A percentile compares a stretch with the other conserved stretches of the same genome.
Evolutionary conservation across 1,140 invertebrate species (phyloP).

Genomic region (Drosophila tropicalis): DNA sequence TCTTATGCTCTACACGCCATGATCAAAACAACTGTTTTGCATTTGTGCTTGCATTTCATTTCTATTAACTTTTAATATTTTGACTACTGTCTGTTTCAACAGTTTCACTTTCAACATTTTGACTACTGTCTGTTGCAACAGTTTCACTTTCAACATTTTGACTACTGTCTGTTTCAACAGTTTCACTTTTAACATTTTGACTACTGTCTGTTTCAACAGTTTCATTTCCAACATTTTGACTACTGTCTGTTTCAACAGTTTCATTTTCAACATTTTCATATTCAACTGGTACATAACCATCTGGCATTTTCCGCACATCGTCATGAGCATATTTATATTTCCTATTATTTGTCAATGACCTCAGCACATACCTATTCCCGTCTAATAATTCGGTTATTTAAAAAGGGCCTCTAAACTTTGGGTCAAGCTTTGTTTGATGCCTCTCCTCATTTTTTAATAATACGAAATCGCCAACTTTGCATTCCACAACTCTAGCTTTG

Average conservation of each 20-base stretch:
- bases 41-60: constrained; percentile 27
- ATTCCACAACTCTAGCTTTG: constrained; percentile 5
- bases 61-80: too few relatives aligned
- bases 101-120: too few relatives aligned
- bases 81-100: too few relatives aligned
- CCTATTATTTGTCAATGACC: constrained; percentile 20
- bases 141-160: not conserved
- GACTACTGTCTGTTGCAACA: not conserved
- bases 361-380: constrained; percentile 5
- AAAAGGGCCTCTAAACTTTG: constrained; percentile 3
- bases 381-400: constrained; percentile 17
- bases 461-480: not conserved
- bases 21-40: constrained; percentile 19
- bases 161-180: constrained; percentile 19
- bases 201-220: constrained; percentile 13
- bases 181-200: constrained; percentile 5
- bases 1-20: not conserved
- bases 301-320: constrained; percentile 9
- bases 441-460: constrained; percentile 5
- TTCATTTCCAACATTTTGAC: not conserved
- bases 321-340: constrained; percentile 4
- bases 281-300: constrained; percentile 11
- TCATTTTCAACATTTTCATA: constrained; percentile 1
- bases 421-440: constrained; percentile 3
- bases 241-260: constrained; percentile 1